These are phyloP conservation scores for Sardina pilchardus DNA, from an alignment of 2,113 vertebrate genomes.

Conservation along the genomic window DNA sequence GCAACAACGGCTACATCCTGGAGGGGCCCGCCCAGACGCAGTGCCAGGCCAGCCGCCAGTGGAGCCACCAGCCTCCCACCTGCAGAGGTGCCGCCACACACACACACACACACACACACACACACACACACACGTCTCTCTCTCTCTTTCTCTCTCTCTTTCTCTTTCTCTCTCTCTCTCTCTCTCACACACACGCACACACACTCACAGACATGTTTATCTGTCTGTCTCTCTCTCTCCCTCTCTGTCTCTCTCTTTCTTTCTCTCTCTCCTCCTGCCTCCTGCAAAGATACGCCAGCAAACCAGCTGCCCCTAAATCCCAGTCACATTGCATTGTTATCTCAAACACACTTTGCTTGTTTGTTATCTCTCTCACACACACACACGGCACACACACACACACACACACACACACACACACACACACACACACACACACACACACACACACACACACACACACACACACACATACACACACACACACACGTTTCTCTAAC, in stretches of 20 bases:
- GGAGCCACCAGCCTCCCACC: conserved; percentile 90
- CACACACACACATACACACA: background rate
- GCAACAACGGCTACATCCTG: conserved; percentile 92
- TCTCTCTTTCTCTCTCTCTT: too few species aligned
- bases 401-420: background rate
- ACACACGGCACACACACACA: background rate
- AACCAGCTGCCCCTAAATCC: background rate
- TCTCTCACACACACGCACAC: too few species aligned
- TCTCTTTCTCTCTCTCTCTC: too few species aligned
- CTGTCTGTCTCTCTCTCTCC: too few species aligned
- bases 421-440: background rate
- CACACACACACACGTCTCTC: too few species aligned
- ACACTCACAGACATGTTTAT: too few species aligned
- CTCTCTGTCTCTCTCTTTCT: too few species aligned
- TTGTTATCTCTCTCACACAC: background rate
- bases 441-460: background rate
- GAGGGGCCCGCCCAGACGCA: conserved; percentile 92
- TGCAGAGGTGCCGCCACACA: conserved; percentile 82
- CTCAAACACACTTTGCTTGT: background rate
- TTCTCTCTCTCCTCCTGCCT: conserved; percentile 65
- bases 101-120: too few species aligned
- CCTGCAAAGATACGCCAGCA: conserved; percentile 87
- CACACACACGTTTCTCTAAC: background rate
- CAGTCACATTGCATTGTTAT: background rate
- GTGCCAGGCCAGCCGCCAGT: conserved; percentile 91